Conservation (phyloP, 2,888 invertebrate species). For the Xanthorhoe spadicearia region DNA sequence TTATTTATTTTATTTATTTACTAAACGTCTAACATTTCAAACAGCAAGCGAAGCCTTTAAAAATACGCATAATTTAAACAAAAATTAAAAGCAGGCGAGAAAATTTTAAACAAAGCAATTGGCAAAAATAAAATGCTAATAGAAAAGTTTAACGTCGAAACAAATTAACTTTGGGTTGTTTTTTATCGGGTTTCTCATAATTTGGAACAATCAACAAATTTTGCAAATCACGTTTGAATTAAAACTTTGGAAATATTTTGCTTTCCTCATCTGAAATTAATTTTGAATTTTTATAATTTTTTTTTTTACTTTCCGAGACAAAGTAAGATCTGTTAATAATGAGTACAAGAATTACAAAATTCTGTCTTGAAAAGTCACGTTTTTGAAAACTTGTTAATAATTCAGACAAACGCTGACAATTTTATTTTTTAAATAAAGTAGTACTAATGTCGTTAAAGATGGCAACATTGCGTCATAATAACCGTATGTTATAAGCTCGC, state of each 20-base stretch:
- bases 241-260: slow-evolving; percentile 27
- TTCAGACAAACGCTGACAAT: not conserved
- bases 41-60: slow-evolving; percentile 1
- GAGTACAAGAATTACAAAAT: not conserved
- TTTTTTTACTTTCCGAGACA: not conserved
- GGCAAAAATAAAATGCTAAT: slow-evolving; percentile 28
- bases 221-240: slow-evolving; percentile 34
- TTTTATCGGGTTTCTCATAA: slow-evolving; percentile 34
- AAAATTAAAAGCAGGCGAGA: slow-evolving; percentile 16
- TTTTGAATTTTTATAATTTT: slow-evolving; percentile 17
- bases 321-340: slow-evolving; percentile 2
- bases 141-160: slow-evolving; percentile 32
- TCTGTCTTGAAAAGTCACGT: not conserved
- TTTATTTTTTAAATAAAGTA: too few relatives aligned
- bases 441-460: not conserved
- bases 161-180: slow-evolving; percentile 35
- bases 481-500: not conserved
- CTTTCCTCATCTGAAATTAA: slow-evolving; percentile 13
- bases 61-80: slow-evolving; percentile 10
- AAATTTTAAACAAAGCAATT: slow-evolving; percentile 25
- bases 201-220: slow-evolving; percentile 36
- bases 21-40: not conserved
- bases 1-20: too few relatives aligned
- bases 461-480: not conserved
- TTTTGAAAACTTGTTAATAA: not conserved